Evolutionary conservation across 2,888 invertebrate species (phyloP).

Genomic region (Myathropa florea): DNA sequence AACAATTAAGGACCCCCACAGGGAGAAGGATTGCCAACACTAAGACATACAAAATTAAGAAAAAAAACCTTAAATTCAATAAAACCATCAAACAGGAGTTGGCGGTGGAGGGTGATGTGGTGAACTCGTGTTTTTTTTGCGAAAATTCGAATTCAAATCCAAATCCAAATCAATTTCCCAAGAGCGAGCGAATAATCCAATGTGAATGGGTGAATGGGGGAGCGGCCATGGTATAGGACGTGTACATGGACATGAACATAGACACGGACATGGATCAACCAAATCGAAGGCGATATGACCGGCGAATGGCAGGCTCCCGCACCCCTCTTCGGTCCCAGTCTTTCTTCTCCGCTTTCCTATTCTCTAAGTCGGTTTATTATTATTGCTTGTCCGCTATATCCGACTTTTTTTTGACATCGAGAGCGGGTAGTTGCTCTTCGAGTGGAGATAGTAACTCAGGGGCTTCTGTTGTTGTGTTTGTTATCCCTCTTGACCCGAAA

Average conservation of each 20-base stretch:
- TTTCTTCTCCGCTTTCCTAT: not conserved
- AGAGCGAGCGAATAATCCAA: constrained; percentile 18
- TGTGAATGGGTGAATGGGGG: not conserved
- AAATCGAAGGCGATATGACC: constrained; percentile 24
- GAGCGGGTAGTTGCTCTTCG: not conserved
- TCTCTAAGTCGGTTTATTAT: constrained; percentile 29
- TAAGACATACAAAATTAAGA: not conserved
- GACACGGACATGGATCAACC: constrained; percentile 14
- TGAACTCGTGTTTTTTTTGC: constrained; percentile 12
- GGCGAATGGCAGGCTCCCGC: not conserved
- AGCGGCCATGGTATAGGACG: not conserved
- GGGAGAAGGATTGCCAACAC: not conserved
- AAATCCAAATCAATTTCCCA: constrained; percentile 45
- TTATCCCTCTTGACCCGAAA: constrained; percentile 27
- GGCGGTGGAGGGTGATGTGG: not conserved
- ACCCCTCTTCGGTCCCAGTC: not conserved
- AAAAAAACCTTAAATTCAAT: constrained; percentile 11
- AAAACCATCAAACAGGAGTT: not conserved
- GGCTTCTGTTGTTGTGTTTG: not conserved
- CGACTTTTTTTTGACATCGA: not conserved
- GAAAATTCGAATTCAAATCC: constrained; percentile 44
- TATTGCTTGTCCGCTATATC: constrained; percentile 5
- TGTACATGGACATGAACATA: not conserved
- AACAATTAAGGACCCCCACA: constrained; percentile 37
- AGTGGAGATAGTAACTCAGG: not conserved